Evolutionary conservation across 2,888 invertebrate genomes (phyloP).

Genomic region (Caenorhabditis sp.): DNA sequence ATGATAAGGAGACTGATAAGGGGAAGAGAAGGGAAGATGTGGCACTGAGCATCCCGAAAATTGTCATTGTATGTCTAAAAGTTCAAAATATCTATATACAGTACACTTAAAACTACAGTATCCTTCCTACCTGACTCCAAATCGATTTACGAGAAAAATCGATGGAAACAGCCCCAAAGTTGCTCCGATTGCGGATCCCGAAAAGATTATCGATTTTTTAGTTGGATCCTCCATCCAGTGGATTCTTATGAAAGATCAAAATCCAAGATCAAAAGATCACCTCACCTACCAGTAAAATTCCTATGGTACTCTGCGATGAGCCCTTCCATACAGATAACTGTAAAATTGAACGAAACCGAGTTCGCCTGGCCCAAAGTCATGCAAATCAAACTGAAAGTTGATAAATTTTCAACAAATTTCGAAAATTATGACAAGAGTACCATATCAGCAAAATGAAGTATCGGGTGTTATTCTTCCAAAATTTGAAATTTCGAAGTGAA

Average conservation of each 20-base stretch:
- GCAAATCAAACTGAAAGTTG: conserved; percentile 35
- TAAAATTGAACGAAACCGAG: conserved; percentile 46
- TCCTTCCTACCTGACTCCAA: conserved; percentile 28
- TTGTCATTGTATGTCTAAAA: conserved; percentile 14
- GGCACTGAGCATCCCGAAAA: conserved; percentile 24
- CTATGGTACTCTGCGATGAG: no score
- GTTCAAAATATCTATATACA: no score
- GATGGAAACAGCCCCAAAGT: conserved; percentile 30
- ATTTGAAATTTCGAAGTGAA: not conserved
- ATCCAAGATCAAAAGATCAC: not conserved
- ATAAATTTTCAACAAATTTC: conserved; percentile 1
- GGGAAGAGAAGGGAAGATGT: conserved; percentile 35
- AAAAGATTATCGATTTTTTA: conserved; percentile 35
- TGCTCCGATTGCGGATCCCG: conserved; percentile 44
- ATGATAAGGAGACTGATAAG: conserved; percentile 2
- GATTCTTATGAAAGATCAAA: not conserved
- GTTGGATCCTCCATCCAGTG: conserved; percentile 42
- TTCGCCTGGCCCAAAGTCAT: conserved; percentile 42
- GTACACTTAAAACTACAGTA: no score
- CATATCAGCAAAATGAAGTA: not conserved
- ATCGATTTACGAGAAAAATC: conserved; percentile 8
- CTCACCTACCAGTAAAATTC: no score
- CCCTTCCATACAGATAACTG: conserved; percentile 60
- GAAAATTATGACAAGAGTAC: conserved; percentile 4
- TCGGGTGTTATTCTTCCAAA: conserved; percentile 5